Conservation (phyloP, 2,797 vertebrate species). For the Acropternis orthonyx region DNA sequence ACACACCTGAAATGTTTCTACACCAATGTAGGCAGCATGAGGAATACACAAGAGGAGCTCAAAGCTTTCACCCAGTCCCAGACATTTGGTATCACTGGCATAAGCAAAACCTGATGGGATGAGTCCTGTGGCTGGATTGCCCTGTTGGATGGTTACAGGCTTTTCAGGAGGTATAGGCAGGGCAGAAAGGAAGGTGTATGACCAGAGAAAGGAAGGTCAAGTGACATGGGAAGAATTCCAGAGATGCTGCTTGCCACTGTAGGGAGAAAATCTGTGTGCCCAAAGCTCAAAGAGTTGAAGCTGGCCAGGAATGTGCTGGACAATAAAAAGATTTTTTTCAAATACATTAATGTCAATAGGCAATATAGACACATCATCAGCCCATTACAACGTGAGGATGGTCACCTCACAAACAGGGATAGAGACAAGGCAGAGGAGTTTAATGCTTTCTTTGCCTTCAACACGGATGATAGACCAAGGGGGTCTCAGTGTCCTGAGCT, state of each 20-base stretch:
- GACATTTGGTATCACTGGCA: neutral
- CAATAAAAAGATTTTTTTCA: neutral
- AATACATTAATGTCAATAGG: neutral
- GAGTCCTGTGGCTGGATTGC: neutral
- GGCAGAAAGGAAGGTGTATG: neutral
- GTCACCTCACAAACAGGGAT: neutral
- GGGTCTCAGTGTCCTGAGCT: neutral
- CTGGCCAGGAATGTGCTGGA: neutral
- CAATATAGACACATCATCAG: neutral
- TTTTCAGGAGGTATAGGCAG: neutral
- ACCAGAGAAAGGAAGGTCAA: neutral
- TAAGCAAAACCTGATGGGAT: neutral
- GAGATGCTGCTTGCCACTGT: neutral
- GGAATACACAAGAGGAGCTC: neutral
- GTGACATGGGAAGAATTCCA: neutral
- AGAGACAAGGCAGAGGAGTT: neutral
- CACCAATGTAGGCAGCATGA: neutral
- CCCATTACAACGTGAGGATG: neutral
- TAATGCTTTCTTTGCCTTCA: neutral
- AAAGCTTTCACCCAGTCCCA: neutral
- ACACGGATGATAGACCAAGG: neutral
- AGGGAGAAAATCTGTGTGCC: neutral
- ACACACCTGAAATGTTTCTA: neutral
- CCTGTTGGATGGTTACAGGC: neutral
- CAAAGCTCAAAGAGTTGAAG: neutral